phyloP scores from a whole-genome alignment of 2,113 vertebrate genomes.

The Corapipo altera region DNA sequence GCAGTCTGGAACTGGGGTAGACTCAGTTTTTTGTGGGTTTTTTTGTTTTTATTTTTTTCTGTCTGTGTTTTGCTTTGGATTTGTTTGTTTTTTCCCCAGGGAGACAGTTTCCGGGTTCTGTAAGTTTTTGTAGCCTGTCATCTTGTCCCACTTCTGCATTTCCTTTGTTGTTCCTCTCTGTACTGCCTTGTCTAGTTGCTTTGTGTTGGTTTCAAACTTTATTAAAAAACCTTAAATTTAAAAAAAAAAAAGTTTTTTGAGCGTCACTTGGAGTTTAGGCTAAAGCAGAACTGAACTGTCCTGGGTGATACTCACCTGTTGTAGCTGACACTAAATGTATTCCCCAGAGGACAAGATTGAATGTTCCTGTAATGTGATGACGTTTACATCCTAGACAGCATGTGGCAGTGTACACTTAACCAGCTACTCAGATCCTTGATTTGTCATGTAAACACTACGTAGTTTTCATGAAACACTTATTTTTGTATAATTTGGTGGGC shows the following conservation, averaged over 20 bases:
- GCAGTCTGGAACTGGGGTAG: background rate
- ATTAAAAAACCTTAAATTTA: background rate
- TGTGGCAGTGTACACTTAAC: background rate
- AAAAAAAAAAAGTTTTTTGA: background rate
- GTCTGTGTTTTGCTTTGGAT: background rate
- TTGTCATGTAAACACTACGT: background rate
- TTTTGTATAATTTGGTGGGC: constrained; percentile 1
- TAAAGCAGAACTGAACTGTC: background rate
- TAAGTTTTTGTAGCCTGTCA: background rate
- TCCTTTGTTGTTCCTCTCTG: background rate
- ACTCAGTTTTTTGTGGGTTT: background rate
- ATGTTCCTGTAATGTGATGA: background rate
- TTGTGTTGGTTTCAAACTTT: background rate
- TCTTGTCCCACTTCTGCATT: background rate
- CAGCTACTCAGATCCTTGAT: background rate
- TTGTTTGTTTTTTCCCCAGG: background rate
- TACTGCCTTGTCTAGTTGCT: background rate
- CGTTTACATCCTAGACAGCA: background rate
- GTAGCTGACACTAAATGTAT: background rate
- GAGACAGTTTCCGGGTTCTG: background rate
- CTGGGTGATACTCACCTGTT: background rate
- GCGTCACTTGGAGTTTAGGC: background rate
- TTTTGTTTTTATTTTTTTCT: background rate
- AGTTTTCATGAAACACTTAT: background rate
- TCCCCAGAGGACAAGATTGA: background rate